Evolutionary conservation across 2,888 invertebrate species (phyloP).

Genomic region (Notodonta dromedarius): DNA sequence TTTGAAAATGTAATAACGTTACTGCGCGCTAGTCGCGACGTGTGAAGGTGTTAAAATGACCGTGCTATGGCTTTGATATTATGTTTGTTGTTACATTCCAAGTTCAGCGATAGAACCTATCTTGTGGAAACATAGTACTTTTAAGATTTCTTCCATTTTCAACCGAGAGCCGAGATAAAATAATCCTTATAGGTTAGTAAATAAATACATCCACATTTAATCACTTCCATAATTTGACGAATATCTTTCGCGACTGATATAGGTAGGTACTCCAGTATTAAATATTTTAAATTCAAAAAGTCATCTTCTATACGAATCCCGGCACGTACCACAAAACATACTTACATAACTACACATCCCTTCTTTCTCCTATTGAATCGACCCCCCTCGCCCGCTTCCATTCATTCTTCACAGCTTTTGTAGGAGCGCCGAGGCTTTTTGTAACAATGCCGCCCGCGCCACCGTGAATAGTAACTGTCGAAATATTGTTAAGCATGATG

Average conservation of each 20-base stretch:
- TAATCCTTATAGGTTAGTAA: no score
- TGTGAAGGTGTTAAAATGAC: constrained; percentile 24
- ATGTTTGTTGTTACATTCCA: not conserved
- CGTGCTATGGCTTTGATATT: not conserved
- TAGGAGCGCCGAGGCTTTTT: constrained; percentile 74
- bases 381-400: constrained; percentile 66
- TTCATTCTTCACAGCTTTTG: constrained; percentile 81
- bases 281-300: constrained; percentile 22
- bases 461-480: constrained; percentile 73
- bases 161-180: no score
- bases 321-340: constrained; percentile 74
- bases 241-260: no score
- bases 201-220: no score
- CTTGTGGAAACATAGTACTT: not conserved
- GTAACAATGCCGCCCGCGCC: constrained; percentile 60
- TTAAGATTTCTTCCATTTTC: no score
- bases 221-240: no score
- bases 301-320: constrained; percentile 35
- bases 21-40: constrained; percentile 16
- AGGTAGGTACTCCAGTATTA: no score
- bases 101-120: not conserved
- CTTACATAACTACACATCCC: constrained; percentile 75
- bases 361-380: constrained; percentile 75
- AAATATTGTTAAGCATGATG: constrained; percentile 73
- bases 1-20: constrained; percentile 56